Percentiles rank a stretch among this genome's conserved stretches.
Conservation (phyloP, 2,888 invertebrate genomes). For the Ormyrus nitidulus region DNA sequence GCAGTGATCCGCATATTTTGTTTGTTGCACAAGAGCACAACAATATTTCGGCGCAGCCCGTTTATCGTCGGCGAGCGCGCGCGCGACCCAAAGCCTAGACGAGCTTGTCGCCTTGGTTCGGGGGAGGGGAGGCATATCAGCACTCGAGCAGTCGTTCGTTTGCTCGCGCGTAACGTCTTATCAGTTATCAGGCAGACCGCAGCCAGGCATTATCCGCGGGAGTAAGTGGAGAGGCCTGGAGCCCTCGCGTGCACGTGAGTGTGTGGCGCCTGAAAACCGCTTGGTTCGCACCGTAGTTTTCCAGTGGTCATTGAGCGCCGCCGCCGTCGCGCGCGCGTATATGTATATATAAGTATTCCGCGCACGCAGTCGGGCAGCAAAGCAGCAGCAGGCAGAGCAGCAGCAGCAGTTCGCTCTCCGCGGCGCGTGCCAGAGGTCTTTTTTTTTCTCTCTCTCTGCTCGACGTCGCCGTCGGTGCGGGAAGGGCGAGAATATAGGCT, state of each 20-base stretch:
- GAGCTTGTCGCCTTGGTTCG: too few species aligned
- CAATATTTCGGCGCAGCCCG: too few species aligned
- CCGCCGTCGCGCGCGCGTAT: constrained; percentile 13
- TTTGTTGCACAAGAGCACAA: too few species aligned
- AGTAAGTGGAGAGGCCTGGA: not conserved
- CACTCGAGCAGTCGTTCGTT: too few species aligned
- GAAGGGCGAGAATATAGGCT: not conserved
- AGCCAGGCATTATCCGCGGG: not conserved
- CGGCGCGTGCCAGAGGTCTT: not conserved
- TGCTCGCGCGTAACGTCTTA: too few species aligned
- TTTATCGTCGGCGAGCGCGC: too few species aligned
- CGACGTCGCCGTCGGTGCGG: not conserved
- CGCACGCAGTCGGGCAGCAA: not conserved
- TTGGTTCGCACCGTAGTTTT: not conserved
- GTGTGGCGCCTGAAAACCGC: not conserved
- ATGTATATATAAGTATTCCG: constrained; percentile 3
- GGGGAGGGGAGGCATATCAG: too few species aligned
- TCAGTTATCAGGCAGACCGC: too few species aligned
- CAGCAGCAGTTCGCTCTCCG: constrained; percentile 1
- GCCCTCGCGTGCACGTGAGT: too few species aligned
- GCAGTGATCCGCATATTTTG: too few species aligned
- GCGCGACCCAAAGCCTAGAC: too few species aligned
- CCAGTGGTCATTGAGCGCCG: not conserved
- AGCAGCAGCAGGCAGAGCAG: constrained; percentile 4
- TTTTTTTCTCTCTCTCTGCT: too few species aligned